Evolutionary conservation across 1,140 invertebrate genomes (phyloP).

Genomic region (Grapholita molesta): DNA sequence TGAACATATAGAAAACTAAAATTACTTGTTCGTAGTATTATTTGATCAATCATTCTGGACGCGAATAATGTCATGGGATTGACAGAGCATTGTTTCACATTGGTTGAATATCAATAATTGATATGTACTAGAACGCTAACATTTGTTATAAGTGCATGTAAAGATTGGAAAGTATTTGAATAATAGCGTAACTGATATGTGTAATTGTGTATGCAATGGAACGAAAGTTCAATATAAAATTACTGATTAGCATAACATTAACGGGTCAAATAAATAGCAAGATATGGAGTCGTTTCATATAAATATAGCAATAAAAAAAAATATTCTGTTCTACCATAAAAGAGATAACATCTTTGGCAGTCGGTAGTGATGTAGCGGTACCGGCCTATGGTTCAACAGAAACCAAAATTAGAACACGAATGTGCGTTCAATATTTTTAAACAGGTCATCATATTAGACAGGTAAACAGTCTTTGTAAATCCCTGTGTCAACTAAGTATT

Average conservation of each 20-base stretch:
- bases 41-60: too few species aligned
- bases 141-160: too few species aligned
- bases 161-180: background rate
- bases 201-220: background rate
- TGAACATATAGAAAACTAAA: too few species aligned
- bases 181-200: background rate
- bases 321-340: background rate
- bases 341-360: slow-evolving; percentile 13
- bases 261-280: background rate
- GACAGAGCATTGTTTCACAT: too few species aligned
- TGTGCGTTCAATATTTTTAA: background rate
- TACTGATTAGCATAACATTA: slow-evolving; percentile 4
- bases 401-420: background rate
- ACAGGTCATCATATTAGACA: background rate
- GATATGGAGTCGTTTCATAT: slow-evolving; percentile 1
- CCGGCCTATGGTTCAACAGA: background rate
- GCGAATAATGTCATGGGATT: too few species aligned
- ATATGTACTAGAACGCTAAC: too few species aligned
- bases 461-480: too few species aligned
- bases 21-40: too few species aligned
- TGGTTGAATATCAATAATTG: too few species aligned
- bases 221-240: background rate
- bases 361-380: background rate
- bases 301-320: slow-evolving; percentile 11
- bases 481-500: too few species aligned